These are phyloP conservation scores for Brachionus manjavacas DNA, from an alignment of 1,140 invertebrate genomes.

Conservation along the genomic window DNA sequence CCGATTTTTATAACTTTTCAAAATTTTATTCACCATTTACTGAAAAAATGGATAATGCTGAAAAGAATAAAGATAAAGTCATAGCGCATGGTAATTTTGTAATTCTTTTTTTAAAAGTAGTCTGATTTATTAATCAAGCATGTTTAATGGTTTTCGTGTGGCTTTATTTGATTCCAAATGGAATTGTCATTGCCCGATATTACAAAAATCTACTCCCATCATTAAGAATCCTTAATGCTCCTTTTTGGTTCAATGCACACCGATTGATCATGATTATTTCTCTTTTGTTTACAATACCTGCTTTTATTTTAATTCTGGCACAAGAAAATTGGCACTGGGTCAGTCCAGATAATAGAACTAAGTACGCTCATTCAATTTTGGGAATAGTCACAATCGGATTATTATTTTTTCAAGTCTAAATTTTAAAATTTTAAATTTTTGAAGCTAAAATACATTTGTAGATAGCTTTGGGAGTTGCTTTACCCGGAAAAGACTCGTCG, in stretches of 20 bases:
- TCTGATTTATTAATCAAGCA: not conserved
- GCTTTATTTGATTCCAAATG: constrained; percentile 1
- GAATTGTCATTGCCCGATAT: constrained; percentile 8
- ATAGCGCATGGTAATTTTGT: constrained; percentile 19
- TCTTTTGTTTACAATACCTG: not conserved
- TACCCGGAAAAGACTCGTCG: not conserved
- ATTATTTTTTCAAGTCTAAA: not conserved
- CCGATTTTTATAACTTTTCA: too few species aligned
- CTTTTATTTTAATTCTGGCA: not conserved
- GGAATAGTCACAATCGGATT: constrained; percentile 9
- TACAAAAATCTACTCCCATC: not conserved
- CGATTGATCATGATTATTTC: not conserved
- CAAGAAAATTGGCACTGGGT: constrained; percentile 29
- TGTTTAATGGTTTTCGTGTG: constrained; percentile 37
- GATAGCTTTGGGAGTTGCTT: not conserved
- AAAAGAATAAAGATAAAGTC: not conserved
- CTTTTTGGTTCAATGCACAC: constrained; percentile 21
- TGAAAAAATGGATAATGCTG: not conserved
- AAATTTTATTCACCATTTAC: too few species aligned
- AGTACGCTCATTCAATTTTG: constrained; percentile 32
- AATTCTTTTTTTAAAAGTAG: not conserved
- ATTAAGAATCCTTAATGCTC: not conserved
- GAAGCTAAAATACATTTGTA: not conserved
- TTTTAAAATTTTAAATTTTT: not conserved
- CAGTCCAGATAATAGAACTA: not conserved